Base-by-base conservation (phyloP, 2,113 vertebrate genomes). In the Sinocyclocheilus anshuiensis region DNA sequence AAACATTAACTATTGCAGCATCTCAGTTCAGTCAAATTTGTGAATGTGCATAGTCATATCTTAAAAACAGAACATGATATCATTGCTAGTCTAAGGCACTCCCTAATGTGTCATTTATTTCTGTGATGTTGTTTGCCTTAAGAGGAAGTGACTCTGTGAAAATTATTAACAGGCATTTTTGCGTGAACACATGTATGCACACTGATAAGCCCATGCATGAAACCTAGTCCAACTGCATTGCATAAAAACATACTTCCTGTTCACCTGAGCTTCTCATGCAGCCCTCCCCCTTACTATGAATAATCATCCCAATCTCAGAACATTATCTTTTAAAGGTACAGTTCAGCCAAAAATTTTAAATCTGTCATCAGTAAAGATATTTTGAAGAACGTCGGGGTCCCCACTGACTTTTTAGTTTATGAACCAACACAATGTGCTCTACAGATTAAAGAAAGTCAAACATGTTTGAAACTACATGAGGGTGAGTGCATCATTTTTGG, bases 21-120 rank as follows among this genome's bases (percentile, higher is more conserved):
- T 61, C 33, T 24, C 29, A n/a, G 6, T 24, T 22, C 36, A 45
- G 42, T 48, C 39, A 42, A 55, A n/a, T 71, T 71, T 71, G 24
- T 55, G 26, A 53, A 83, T 71, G 26, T 84, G 33, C 82, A 59
- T 75, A 57, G 82, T 59, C 50, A 81, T 18, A 50, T 84, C 8
- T 20, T 59, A 84, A 45, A 81, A 48, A 57, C 75, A 74, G 82
- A 59, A 6, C 69, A 39, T 74, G 20, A 53, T 50, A 69, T 67
- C 81, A 81, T 50, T 81, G 24, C 80, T 50, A 16, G 57, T 63
- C 57, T 22, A 16, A 45, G 78, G 12, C 78, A 81, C 78, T 78
- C 77, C 53, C 15, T 67, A 33, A 53, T 26, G 39, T 67, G 61
- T 50, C 16, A 45, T 50, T 36, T 48, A 48, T 20, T 45, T 61